Percentiles rank a stretch among this genome's conserved stretches.
Conservation (phyloP, 2,888 invertebrate species). For the Drosophila nr. perissopoda region DNA sequence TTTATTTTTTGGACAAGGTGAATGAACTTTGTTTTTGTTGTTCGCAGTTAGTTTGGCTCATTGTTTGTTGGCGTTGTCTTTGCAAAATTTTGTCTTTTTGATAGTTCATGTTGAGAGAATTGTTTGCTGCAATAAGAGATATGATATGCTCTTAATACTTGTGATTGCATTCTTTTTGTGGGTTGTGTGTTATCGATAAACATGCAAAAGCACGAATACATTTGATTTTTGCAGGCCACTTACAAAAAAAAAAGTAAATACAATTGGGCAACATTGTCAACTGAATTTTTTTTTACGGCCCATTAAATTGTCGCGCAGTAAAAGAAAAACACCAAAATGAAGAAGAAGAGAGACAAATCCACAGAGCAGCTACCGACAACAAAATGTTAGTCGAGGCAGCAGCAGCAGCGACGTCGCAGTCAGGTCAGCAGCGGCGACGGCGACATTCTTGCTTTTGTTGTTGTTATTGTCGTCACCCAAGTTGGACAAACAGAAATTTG, state of each 20-base stretch:
- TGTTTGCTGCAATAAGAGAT: background rate
- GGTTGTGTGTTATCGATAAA: constrained; percentile 40
- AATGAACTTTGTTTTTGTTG: constrained; percentile 73
- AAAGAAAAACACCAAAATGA: constrained; percentile 16
- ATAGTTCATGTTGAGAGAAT: constrained; percentile 18
- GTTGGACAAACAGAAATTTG: constrained; percentile 78
- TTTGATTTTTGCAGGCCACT: constrained; percentile 32
- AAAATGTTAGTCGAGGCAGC: constrained; percentile 25
- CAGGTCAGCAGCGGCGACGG: constrained; percentile 44
- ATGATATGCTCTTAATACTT: constrained; percentile 5
- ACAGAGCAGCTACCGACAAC: constrained; percentile 27
- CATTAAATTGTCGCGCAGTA: constrained; percentile 50
- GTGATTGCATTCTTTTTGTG: background rate
- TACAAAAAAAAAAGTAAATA: constrained; percentile 14
- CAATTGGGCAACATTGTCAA: constrained; percentile 36
- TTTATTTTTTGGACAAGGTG: constrained; percentile 61
- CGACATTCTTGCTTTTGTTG: background rate
- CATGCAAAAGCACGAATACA: constrained; percentile 8
- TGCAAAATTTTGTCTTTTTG: constrained; percentile 47
- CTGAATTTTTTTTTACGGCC: constrained; percentile 50
- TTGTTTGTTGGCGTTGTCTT: constrained; percentile 25
- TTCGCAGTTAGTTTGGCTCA: constrained; percentile 22
- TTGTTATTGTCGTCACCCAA: constrained; percentile 62
- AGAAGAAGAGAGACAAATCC: constrained; percentile 22
- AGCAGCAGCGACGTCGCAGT: constrained; percentile 35